These are phyloP conservation scores for Pelodytes ibericus DNA, from an alignment of 2,797 vertebrate genomes.

Conservation along the genomic window DNA sequence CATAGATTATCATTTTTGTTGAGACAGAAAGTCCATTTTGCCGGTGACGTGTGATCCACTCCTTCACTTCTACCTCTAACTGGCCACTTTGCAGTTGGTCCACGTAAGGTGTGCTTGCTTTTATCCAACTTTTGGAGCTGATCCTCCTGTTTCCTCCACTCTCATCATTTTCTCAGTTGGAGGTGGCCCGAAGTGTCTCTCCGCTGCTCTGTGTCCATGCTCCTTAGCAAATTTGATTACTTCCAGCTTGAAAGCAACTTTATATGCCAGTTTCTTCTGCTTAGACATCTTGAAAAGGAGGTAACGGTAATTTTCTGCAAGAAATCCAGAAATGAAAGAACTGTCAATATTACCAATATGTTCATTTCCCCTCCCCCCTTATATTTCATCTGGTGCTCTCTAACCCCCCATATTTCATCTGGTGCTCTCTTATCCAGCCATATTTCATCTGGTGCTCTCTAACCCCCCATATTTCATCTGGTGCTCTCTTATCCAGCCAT, in stretches of 20 bases:
- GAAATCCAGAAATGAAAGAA: conserved; percentile 6
- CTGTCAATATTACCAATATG: conserved; percentile 17
- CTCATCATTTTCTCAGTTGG: conserved; percentile 18
- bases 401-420: too few relatives aligned
- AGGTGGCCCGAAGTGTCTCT: conserved; percentile 17
- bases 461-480: too few relatives aligned
- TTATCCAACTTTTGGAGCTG: conserved; percentile 13
- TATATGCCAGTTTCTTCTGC: conserved; percentile 23
- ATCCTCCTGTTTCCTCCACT: conserved; percentile 27
- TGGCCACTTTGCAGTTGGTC: conserved; percentile 3
- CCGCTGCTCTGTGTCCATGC: conserved; percentile 22
- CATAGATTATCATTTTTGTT: conserved; percentile 21
- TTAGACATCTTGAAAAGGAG: not conserved
- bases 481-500: too few relatives aligned
- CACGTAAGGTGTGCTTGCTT: conserved; percentile 14
- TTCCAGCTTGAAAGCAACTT: conserved; percentile 6
- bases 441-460: too few relatives aligned
- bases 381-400: too few relatives aligned
- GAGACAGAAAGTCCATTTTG: not conserved
- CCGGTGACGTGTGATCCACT: not conserved
- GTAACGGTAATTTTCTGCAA: not conserved
- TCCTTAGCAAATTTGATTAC: conserved; percentile 22
- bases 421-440: too few relatives aligned
- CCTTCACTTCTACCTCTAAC: not conserved
- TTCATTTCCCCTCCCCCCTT: too few relatives aligned